Percentiles rank a stretch among this genome's conserved stretches.
These are phyloP conservation scores for Ageneiosus marmoratus DNA, from an alignment of 2,113 vertebrate species.

Conservation along the genomic window DNA sequence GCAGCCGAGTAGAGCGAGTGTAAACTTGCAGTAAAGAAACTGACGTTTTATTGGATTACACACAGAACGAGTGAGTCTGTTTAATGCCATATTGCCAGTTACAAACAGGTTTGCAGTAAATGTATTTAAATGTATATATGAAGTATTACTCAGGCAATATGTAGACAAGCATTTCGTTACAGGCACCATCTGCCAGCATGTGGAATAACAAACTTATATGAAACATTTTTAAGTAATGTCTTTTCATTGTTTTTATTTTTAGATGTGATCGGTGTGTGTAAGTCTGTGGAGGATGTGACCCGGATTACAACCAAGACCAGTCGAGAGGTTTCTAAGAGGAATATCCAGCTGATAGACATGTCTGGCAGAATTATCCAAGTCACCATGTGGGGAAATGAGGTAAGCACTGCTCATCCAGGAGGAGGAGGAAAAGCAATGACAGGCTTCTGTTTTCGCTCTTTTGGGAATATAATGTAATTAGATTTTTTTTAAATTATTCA, in stretches of 20 bases:
- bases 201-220: not conserved
- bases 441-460: not conserved
- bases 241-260: conserved; percentile 49
- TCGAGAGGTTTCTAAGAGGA: conserved; percentile 91
- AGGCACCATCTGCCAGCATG: not conserved
- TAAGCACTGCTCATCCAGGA: conserved; percentile 58
- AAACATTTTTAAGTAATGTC: not conserved
- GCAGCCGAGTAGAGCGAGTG: conserved; percentile 18
- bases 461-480: not conserved
- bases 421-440: not conserved
- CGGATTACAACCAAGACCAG: conserved; percentile 85
- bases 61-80: conserved; percentile 15
- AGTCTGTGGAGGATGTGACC: conserved; percentile 84
- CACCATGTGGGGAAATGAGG: conserved; percentile 93
- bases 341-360: conserved; percentile 86
- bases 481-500: not conserved
- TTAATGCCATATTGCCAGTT: not conserved
- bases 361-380: conserved; percentile 86
- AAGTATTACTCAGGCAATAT: conserved; percentile 13
- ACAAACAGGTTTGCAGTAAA: not conserved
- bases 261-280: conserved; percentile 96
- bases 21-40: conserved; percentile 11
- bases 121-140: not conserved
- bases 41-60: conserved; percentile 31
- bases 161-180: not conserved